Percentiles rank a stretch among this genome's conserved stretches.
Conservation (phyloP, 23 tunicate genomes). For the Oikopleura dioica region DNA sequence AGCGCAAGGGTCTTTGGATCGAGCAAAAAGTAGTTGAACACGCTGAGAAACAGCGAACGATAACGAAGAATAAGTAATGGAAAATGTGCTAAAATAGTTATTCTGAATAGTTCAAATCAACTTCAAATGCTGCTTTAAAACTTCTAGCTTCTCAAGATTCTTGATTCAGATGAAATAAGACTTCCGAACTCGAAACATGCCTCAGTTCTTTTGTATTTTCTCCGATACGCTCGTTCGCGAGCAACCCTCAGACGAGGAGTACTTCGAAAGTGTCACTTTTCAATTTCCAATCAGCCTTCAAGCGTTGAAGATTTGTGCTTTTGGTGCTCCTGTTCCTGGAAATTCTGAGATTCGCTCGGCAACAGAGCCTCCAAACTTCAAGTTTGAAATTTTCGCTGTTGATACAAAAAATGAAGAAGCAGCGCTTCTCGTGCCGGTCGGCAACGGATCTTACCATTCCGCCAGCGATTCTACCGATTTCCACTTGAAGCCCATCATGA, state of each 20-base stretch:
- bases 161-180: no score
- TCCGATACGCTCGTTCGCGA: not conserved
- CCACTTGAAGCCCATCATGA: not conserved
- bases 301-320: not conserved
- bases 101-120: no score
- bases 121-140: no score
- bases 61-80: slow-evolving; percentile 55
- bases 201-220: not conserved
- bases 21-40: slow-evolving; percentile 87
- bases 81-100: no score
- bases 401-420: not conserved
- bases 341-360: not conserved
- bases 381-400: not conserved
- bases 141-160: no score
- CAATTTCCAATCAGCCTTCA: not conserved
- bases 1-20: slow-evolving; percentile 67
- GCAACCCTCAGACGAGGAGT: not conserved
- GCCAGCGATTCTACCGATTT: not conserved
- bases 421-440: not conserved
- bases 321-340: not conserved
- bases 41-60: slow-evolving; percentile 80
- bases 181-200: no score
- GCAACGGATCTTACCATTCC: not conserved
- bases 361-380: not conserved
- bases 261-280: not conserved